Percentiles rank a stretch among this genome's conserved stretches.
These are phyloP conservation scores for Nycticorax nycticorax DNA, from an alignment of 2,113 vertebrate genomes.

Conservation along the genomic window DNA sequence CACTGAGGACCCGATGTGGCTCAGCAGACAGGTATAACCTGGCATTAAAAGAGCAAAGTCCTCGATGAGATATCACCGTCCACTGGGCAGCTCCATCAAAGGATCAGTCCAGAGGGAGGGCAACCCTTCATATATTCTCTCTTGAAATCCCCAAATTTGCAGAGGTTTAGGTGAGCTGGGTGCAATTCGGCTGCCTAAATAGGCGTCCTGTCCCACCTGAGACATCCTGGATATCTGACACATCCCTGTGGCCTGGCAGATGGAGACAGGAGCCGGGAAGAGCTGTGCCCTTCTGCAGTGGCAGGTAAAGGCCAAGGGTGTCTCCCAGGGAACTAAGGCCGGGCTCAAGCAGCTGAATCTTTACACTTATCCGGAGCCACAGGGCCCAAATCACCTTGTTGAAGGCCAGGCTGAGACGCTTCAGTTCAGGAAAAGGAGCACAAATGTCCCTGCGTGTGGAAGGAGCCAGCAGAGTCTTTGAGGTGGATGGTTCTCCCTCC, in stretches of 20 bases:
- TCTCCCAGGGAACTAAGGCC: background rate
- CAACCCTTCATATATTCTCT: background rate
- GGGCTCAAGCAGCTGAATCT: background rate
- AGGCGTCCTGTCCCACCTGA: background rate
- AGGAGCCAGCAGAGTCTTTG: constrained; percentile 20
- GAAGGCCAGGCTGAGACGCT: constrained; percentile 80
- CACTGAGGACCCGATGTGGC: background rate
- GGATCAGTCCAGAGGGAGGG: background rate
- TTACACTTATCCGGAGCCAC: background rate
- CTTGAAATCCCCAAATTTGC: background rate
- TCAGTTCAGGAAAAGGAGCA: constrained; percentile 80
- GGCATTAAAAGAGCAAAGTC: background rate
- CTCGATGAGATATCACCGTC: background rate
- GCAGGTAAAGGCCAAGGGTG: background rate
- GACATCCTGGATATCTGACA: background rate
- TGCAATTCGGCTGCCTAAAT: background rate
- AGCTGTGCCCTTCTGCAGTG: background rate
- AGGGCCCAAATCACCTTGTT: constrained; percentile 80
- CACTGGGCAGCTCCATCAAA: background rate
- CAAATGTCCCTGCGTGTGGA: background rate
- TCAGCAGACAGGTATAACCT: background rate
- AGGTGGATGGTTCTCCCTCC: background rate
- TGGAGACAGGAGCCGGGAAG: background rate
- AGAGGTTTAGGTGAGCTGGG: background rate
- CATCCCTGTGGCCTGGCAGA: background rate